Base-by-base conservation (phyloP, 64 coral and sea anemone genomes). In the Pocillopora damicornis region DNA sequence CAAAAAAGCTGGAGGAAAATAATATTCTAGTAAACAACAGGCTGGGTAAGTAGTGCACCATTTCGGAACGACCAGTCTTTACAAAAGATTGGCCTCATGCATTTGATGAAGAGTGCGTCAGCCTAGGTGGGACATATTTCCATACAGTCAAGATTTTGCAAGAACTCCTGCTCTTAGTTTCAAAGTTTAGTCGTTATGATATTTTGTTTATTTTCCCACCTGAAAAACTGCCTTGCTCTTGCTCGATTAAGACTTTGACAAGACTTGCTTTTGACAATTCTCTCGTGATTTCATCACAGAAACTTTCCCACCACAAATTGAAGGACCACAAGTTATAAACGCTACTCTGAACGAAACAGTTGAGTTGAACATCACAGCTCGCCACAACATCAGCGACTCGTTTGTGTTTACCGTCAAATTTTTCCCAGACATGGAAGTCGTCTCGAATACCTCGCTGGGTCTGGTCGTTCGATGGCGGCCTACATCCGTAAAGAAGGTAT, bases 241-340 rank as follows among this genome's bases (percentile, higher is more conserved):
- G 30, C 30, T 30, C 30, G 30, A 30, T 30, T 30, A 30, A 30
- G 30, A 30, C 30, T 30, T 30, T 30, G 0, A 30, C 30, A 51
- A 51, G 7, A 51, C 3, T 51, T 51, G 42, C 2, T 51, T 51
- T 51, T 7, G 42, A 51, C 42, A 7, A 51, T 51, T 51, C 18
- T 37, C 64, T 45, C 13, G 23, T 42, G 1, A 38, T 68, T 45
- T 77, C 35, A 56, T 58, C 75, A 57, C 62, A 83, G 80, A 61
- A 66, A 20, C 35, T 68, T 83, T 68, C 18, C 80, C 80, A 2
- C 80, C 80, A 11, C 36, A 51, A 42, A 83, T 83, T 22, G 23
- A 68, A 17, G 80, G 80, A 45, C 80, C 80, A 56, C 14, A 83
- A 66, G 80, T 83, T 17, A 83, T 83, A 37, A 83, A 83, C 62